Base-by-base conservation (phyloP, 92 coral and sea anemone species). In the Epizoanthus scotinus region DNA sequence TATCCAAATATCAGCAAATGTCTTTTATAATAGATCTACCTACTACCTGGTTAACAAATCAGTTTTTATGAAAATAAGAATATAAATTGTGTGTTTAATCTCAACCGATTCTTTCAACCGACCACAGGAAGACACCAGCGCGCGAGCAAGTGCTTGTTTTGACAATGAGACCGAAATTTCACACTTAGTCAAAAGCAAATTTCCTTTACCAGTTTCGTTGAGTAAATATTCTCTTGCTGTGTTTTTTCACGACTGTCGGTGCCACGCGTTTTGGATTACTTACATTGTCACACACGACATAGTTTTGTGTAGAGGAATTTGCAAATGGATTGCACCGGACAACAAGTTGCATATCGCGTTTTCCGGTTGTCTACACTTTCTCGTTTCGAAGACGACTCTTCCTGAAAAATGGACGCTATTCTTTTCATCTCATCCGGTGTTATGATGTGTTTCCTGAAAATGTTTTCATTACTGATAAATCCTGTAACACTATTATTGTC, bases 381-480 rank as follows among this genome's bases (percentile, higher is more conserved):
- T 20, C 3, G 34, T 38, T 20, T 75, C 81, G 44, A 21, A 59
- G 68, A 75, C 81, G 61, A 22, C 81, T 75, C 66, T 59, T 75
- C 81, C 81, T 63, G 81, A 75, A 75, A n/a, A 75, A 57, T 75
- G 67, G 68, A 75, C 61, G 66, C 81, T 69, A 21, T 75, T 57
- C 57, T n/a, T 56, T 3, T 36, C 68, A 34, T 31, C 31, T 38
- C 56, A 60, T 75, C 81, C 81, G 81, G 67, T 60, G 55, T 14
- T 40, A 59, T 75, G 81, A 75, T 75, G 81, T 59, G 81, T 84
- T 87, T 91, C 95, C 95, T 86, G 95, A 73, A 86, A 86, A 85
- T 73, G 95, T 91, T 88, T 88, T 91, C 31, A 68, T 85, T 86
- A 79, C 83, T 64, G 72, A 78, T 83, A 56, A 72, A 87, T 85